phyloP scores from a whole-genome alignment of 2,797 vertebrate genomes.

The Arnoldichthys spilopterus region DNA sequence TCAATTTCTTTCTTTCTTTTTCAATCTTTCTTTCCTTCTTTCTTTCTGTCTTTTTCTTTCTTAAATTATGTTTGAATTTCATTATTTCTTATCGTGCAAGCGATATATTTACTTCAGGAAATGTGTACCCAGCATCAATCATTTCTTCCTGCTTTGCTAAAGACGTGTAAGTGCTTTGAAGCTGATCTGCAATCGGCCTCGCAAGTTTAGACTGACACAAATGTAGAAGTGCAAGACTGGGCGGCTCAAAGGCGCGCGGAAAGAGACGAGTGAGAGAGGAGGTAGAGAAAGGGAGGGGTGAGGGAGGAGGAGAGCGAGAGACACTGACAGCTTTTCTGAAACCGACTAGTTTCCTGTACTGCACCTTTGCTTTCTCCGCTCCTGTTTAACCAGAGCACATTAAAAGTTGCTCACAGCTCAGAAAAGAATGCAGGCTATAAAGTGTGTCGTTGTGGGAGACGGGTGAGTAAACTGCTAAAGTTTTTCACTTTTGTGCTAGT shows the following conservation, averaged over 20 bases:
- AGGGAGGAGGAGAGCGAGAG: neutral
- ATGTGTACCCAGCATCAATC: neutral
- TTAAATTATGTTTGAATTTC: neutral
- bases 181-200: constrained; percentile 7
- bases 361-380: constrained; percentile 22
- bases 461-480: constrained; percentile 46
- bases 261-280: constrained; percentile 12
- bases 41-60: neutral
- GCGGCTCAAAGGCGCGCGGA: constrained; percentile 8
- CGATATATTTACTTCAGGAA: neutral
- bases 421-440: constrained; percentile 63
- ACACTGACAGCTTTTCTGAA: constrained; percentile 23
- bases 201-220: constrained; percentile 20
- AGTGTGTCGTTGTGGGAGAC: constrained; percentile 66
- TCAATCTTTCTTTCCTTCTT: neutral
- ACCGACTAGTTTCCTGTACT: constrained; percentile 58
- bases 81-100: neutral
- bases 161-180: neutral
- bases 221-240: constrained; percentile 23
- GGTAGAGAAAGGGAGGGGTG: neutral
- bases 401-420: constrained; percentile 20
- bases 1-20: too few species aligned
- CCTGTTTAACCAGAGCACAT: constrained; percentile 20
- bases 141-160: neutral
- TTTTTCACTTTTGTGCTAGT: neutral